phyloP scores from a whole-genome alignment of 2,113 vertebrate species.

The Rhinolophus ferrumequinum region DNA sequence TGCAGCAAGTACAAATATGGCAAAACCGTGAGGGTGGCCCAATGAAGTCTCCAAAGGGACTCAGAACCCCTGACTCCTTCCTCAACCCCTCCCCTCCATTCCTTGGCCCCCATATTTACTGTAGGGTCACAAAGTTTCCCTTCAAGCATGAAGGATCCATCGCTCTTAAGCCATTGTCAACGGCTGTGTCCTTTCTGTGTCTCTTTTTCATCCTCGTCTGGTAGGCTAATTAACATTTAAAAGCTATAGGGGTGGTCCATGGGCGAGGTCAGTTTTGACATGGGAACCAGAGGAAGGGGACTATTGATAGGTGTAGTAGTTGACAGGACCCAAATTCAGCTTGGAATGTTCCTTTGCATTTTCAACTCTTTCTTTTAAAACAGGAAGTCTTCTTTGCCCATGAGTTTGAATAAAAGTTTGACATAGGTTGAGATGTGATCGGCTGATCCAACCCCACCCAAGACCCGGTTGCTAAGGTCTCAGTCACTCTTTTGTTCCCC shows the following conservation, averaged over 20 bases:
- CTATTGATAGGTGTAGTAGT: rapidly evolving
- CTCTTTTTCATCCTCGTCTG: not conserved
- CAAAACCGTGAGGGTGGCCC: not conserved
- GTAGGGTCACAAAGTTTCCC: not conserved
- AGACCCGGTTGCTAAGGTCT: rapidly evolving
- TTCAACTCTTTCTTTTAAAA: not conserved
- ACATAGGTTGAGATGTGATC: not conserved
- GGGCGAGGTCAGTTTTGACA: not conserved
- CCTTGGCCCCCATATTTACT: not conserved
- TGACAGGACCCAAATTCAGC: not conserved
- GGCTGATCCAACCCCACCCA: too few species aligned
- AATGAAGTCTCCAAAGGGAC: too few species aligned
- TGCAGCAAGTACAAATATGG: not conserved
- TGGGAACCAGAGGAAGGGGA: not conserved
- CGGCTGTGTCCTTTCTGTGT: not conserved
- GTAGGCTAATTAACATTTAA: not conserved
- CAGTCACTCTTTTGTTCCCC: not conserved
- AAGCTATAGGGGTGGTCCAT: not conserved
- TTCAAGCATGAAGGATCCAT: not conserved
- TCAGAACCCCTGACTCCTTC: not conserved
- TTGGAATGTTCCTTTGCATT: not conserved
- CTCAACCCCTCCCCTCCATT: not conserved
- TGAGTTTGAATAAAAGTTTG: not conserved
- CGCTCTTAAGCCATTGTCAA: not conserved
- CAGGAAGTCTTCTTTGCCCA: not conserved